These are phyloP conservation scores for Seira musarum DNA, from an alignment of 2,888 invertebrate genomes.

Conservation along the genomic window DNA sequence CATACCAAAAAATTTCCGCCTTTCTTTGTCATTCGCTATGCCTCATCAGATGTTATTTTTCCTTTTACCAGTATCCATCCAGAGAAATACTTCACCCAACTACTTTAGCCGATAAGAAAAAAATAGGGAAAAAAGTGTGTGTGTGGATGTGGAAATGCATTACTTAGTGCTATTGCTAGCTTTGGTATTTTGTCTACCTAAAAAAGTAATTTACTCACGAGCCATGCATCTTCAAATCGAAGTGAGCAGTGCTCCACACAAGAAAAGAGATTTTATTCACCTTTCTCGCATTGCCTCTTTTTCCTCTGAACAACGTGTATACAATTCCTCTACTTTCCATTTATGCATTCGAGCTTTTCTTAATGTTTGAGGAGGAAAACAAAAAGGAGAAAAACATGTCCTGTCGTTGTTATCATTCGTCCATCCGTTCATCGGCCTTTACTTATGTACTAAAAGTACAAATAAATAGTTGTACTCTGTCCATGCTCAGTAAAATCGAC, in stretches of 20 bases:
- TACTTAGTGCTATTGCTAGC: not conserved
- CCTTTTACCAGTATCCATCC: too few relatives aligned
- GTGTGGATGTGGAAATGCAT: not conserved
- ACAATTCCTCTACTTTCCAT: not conserved
- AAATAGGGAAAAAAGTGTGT: not conserved
- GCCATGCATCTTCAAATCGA: not conserved
- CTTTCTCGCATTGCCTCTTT: not conserved
- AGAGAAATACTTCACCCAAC: too few relatives aligned
- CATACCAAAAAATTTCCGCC: not conserved
- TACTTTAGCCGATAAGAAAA: not conserved
- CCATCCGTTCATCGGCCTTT: not conserved
- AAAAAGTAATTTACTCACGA: constrained; percentile 10
- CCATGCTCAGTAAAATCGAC: not conserved
- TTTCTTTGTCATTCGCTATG: not conserved
- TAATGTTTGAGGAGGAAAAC: not conserved
- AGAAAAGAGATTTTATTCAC: constrained; percentile 2
- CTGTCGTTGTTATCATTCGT: not conserved
- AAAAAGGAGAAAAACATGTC: not conserved
- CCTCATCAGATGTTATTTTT: constrained; percentile 9
- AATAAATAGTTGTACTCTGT: not conserved
- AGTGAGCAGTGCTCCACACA: not conserved
- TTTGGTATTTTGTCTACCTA: constrained; percentile 6
- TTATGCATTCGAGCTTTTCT: not conserved
- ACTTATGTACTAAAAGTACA: not conserved
- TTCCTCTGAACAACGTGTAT: not conserved